Base-by-base conservation (phyloP, 2,113 vertebrate genomes). In the Andinoacara biseriatus region DNA sequence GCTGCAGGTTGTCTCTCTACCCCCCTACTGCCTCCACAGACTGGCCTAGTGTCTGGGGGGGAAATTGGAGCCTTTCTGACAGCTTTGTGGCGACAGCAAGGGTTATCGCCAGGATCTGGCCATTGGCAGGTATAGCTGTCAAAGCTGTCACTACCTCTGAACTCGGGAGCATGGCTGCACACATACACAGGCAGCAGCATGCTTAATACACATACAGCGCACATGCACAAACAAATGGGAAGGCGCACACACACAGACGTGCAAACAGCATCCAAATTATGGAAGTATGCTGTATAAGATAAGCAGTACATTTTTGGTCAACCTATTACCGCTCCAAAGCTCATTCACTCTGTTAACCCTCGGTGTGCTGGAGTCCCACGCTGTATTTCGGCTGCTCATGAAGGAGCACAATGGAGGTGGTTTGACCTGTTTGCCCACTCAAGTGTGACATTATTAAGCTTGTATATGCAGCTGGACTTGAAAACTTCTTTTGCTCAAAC, bases 31-130 rank as follows among this genome's bases (percentile, higher is more conserved):
- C 96, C 96, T 95, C 95, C 94, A 94, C 95, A 96, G 96, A 97
- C 96, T 93, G 95, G 96, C 95, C 96, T 96, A 96, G 96, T 97
- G 97, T 98, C 96, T 94, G 96, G 95, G 96, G 96, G 94, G 96
- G 95, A 96, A 93, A 96, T 96, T 97, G 96, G 96, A 96, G 97
- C 97, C 96, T 96, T 97, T 97, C 96, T 97, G 97, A 96, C 76
- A 91, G 92, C 91, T 93, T 94, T 93, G 92, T 95, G 95, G 94
- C 96, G 96, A 97, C 97, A 97, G 97, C 78, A 97, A 95, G 89
- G 97, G 97, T 99, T 98, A 98, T 97, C 98, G 95, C 95, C 90
- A 90, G 93, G 94, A 97, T 95, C 96, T 97, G 93, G 89, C 95
- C 94, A 94, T 93, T 88, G 92, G 94, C 94, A 93, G 95, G 95